These are phyloP conservation scores for Phycodurus eques DNA, from an alignment of 2,113 vertebrate species.

Conservation along the genomic window DNA sequence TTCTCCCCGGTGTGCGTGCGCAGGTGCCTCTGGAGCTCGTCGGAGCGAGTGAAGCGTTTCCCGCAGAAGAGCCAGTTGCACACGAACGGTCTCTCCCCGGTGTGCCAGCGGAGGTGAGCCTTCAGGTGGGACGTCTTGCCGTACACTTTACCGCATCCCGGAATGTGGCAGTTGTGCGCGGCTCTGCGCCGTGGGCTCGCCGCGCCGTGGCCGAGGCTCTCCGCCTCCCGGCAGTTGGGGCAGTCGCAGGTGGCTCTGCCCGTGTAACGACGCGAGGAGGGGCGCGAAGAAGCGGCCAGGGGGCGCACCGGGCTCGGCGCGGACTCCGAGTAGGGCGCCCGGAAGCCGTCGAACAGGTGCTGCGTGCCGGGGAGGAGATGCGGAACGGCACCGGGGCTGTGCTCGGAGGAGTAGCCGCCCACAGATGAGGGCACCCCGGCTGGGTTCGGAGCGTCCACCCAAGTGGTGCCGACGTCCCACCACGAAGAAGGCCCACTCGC, in stretches of 20 bases:
- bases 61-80: slow-evolving; percentile 95
- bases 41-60: slow-evolving; percentile 89
- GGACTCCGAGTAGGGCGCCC: slow-evolving; percentile 83
- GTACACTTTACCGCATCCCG: slow-evolving; percentile 89
- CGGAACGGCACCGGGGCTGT: slow-evolving; percentile 78
- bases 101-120: slow-evolving; percentile 93
- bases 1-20: slow-evolving; percentile 96
- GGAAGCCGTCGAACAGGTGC: slow-evolving; percentile 92
- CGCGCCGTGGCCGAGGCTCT: slow-evolving; percentile 81
- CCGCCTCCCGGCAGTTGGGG: slow-evolving; percentile 89
- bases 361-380: slow-evolving; percentile 83
- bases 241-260: slow-evolving; percentile 89
- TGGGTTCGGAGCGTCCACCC: slow-evolving; percentile 87
- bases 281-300: slow-evolving; percentile 73
- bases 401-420: slow-evolving; percentile 82
- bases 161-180: slow-evolving; percentile 91
- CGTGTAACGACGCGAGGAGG: slow-evolving; percentile 79
- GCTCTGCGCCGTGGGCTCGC: slow-evolving; percentile 82
- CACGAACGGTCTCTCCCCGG: slow-evolving; percentile 88
- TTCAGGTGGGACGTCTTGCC: slow-evolving; percentile 92
- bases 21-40: slow-evolving; percentile 89
- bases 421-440: slow-evolving; percentile 81
- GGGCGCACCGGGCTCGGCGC: slow-evolving; percentile 71
- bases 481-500: slow-evolving; percentile 82
- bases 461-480: slow-evolving; percentile 88